Evolutionary conservation across 1,140 invertebrate genomes (phyloP).

Genomic region (Aphelinus certus): DNA sequence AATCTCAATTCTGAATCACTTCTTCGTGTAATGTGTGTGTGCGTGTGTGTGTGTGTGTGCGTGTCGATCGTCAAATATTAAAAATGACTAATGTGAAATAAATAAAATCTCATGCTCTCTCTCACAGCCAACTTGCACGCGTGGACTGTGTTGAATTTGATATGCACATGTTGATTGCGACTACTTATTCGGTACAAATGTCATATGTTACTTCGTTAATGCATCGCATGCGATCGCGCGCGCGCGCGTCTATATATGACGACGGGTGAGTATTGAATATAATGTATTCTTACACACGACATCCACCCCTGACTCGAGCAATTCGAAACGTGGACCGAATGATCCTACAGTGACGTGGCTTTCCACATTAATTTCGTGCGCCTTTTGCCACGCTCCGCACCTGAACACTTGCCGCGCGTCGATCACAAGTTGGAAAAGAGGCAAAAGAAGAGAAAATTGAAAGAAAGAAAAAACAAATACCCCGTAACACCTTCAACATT

Average conservation of each 20-base stretch:
- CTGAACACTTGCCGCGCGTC: conserved; percentile 45
- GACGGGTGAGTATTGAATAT: too few relatives aligned
- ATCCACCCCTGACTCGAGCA: not conserved
- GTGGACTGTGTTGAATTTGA: conserved; percentile 34
- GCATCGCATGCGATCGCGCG: too few relatives aligned
- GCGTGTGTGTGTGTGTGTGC: too few relatives aligned
- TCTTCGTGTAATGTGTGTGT: too few relatives aligned
- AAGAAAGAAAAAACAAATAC: conserved; percentile 1
- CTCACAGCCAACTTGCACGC: conserved; percentile 51
- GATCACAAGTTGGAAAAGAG: conserved; percentile 7
- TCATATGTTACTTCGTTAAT: not conserved
- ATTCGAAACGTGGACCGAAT: conserved; percentile 25
- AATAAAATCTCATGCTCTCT: conserved; percentile 23
- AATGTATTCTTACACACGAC: too few relatives aligned
- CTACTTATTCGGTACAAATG: conserved; percentile 23
- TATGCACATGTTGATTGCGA: conserved; percentile 43
- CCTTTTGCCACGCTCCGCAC: conserved; percentile 40
- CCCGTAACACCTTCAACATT: conserved; percentile 13
- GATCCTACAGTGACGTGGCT: conserved; percentile 46
- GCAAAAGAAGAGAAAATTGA: too few relatives aligned
- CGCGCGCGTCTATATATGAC: too few relatives aligned
- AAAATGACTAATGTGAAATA: conserved; percentile 27
- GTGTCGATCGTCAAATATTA: not conserved
- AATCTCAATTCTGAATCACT: too few relatives aligned
- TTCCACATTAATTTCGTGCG: conserved; percentile 41